Evolutionary conservation across 1,140 invertebrate species (phyloP), one percentile per base, ranked within the genome.

Genomic region (Manduca sexta): DNA sequence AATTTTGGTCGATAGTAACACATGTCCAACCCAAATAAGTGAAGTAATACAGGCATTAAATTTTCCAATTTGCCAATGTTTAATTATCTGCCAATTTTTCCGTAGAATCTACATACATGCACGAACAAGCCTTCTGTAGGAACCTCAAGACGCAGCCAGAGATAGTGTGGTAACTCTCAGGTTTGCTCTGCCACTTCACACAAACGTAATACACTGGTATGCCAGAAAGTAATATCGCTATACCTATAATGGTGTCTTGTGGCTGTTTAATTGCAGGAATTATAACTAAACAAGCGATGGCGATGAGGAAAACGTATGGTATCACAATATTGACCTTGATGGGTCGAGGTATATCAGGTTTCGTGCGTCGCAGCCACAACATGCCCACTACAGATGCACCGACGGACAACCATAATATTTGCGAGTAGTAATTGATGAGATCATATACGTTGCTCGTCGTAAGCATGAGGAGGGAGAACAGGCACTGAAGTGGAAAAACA

Each of bases 131-230:
- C 60, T 84, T 85, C 56, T 89, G 88, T 17, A 88, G 54, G 64
- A 85, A 82, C 52, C 75, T 76, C 31, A 88, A 67, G 7, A 86
- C 46, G 41, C 64, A 67, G 26, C 61, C 73, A 0, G 84, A 86
- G 48, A 74, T 61, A 6, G 45, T 52, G 41, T 86, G 58, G 52
- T 87, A 88, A 8, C 62, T 58, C 12, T 74, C 50, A 0, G 88
- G 88, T 77, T 97, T 98, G 15, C 90, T 91, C 69, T 94, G 89
- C 95, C 95, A 97, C 49, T 89, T 88, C 14, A 98, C 94, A 58
- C 95, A 97, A 0, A 97, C 52, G 37, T 93, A 90, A 79, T 98
- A 99, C 2, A 98, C 93, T 1, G 97, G 97, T 51, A 98, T 92
- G 6, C 96, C 97, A 4, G 95, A 93, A 1, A 93, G 64, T 26